Percentiles rank a stretch among this genome's conserved stretches.
These are phyloP conservation scores for Sinhomidia bicolor DNA, from an alignment of 2,888 invertebrate species.

Conservation along the genomic window DNA sequence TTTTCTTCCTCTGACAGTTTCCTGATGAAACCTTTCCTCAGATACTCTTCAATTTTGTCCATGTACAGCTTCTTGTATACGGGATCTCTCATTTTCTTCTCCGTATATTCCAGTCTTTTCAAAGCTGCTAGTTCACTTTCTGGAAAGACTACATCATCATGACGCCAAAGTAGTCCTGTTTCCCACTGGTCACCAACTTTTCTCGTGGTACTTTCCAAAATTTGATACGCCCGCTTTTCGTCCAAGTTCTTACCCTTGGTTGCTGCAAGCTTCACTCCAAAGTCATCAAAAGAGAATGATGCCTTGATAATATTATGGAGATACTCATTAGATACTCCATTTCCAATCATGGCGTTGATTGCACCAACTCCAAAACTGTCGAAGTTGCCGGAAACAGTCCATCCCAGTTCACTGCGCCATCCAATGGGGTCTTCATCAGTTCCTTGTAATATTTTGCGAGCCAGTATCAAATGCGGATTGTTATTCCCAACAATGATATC, in stretches of 20 bases:
- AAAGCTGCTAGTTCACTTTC: constrained; percentile 36
- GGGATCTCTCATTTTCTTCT: constrained; percentile 45
- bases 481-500: neutral
- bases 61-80: neutral
- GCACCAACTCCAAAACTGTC: neutral
- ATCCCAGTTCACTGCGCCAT: neutral
- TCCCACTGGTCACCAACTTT: constrained; percentile 4
- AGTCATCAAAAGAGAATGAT: neutral
- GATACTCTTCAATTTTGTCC: constrained; percentile 3
- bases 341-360: neutral
- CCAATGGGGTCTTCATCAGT: neutral
- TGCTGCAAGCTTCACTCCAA: neutral
- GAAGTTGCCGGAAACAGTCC: neutral
- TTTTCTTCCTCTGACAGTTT: constrained; percentile 6
- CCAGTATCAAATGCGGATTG: neutral
- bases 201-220: neutral
- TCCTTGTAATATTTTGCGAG: neutral
- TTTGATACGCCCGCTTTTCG: neutral
- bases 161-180: constrained; percentile 33
- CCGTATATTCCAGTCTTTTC: constrained; percentile 24
- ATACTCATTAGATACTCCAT: neutral
- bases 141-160: neutral
- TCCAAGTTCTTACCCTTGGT: neutral
- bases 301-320: neutral
- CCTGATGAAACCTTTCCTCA: constrained; percentile 1